Conservation (phyloP, 2,888 invertebrate species). For the Cerastoderma edule region DNA sequence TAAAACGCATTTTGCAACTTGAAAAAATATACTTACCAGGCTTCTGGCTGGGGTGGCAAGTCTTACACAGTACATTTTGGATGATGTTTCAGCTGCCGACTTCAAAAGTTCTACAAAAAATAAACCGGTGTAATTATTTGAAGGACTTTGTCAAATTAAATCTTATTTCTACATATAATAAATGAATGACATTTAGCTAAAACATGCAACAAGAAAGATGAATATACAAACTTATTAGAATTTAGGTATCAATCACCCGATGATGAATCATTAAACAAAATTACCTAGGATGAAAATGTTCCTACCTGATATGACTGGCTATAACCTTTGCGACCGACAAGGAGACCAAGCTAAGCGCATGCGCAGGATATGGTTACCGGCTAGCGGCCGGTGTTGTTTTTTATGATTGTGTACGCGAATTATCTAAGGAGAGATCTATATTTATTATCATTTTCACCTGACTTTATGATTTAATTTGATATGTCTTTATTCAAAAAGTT, state of each 20-base stretch:
- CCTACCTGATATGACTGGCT: constrained; percentile 24
- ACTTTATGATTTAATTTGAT: too few species aligned
- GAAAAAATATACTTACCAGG: constrained; percentile 71
- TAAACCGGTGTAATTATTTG: neutral
- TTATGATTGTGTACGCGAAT: neutral
- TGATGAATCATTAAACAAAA: neutral
- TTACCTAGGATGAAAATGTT: neutral
- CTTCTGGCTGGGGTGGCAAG: constrained; percentile 75
- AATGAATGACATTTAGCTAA: neutral
- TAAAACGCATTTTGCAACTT: neutral
- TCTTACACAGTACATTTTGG: constrained; percentile 68
- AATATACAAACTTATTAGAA: neutral
- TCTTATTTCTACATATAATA: neutral
- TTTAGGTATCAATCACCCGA: neutral
- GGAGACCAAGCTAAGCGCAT: constrained; percentile 67
- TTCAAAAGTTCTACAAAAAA: constrained; percentile 1
- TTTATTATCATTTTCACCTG: too few species aligned
- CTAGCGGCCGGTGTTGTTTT: too few species aligned
- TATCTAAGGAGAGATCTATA: too few species aligned
- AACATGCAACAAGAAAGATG: too few species aligned
- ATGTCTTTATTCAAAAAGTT: too few species aligned
- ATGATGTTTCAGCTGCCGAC: constrained; percentile 18
- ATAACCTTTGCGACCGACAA: constrained; percentile 63
- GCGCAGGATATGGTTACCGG: constrained; percentile 43
- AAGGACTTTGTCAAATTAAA: neutral